phyloP scores from a whole-genome alignment of 2,797 vertebrate genomes.

The Sebastes oblongus region DNA sequence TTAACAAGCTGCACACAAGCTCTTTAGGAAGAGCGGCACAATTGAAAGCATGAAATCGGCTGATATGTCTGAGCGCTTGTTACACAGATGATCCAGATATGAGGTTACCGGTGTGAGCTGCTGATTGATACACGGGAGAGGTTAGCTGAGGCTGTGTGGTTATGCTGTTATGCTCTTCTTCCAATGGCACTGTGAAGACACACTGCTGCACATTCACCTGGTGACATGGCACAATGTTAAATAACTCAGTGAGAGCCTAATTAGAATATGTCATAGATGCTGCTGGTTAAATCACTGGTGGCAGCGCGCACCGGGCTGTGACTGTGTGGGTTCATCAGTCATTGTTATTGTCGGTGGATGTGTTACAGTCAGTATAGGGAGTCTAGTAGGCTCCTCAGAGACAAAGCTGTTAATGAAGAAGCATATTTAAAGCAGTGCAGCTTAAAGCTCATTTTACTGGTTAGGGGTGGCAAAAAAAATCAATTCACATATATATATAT shows the following conservation, averaged over 20 bases:
- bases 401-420: not conserved
- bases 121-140: constrained; percentile 44
- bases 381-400: constrained; percentile 3
- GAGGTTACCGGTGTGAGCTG: constrained; percentile 56
- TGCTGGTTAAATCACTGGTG: not conserved
- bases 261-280: not conserved
- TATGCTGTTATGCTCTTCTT: constrained; percentile 2
- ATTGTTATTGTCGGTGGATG: constrained; percentile 27
- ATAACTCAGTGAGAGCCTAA: not conserved
- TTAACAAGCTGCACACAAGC: constrained; percentile 45
- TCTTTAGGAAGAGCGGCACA: too few relatives aligned
- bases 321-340: constrained; percentile 35
- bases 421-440: constrained; percentile 5
- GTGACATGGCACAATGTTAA: not conserved
- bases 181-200: not conserved
- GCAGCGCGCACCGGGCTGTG: not conserved
- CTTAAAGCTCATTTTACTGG: not conserved
- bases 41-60: too few relatives aligned
- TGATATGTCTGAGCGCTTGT: constrained; percentile 26
- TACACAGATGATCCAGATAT: constrained; percentile 52
- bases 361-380: constrained; percentile 28
- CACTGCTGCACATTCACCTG: constrained; percentile 1
- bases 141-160: constrained; percentile 49
- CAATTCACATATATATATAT: too few relatives aligned
- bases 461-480: too few relatives aligned